phyloP scores from a whole-genome alignment of 2,797 vertebrate genomes.

The Chaunax sp. region DNA sequence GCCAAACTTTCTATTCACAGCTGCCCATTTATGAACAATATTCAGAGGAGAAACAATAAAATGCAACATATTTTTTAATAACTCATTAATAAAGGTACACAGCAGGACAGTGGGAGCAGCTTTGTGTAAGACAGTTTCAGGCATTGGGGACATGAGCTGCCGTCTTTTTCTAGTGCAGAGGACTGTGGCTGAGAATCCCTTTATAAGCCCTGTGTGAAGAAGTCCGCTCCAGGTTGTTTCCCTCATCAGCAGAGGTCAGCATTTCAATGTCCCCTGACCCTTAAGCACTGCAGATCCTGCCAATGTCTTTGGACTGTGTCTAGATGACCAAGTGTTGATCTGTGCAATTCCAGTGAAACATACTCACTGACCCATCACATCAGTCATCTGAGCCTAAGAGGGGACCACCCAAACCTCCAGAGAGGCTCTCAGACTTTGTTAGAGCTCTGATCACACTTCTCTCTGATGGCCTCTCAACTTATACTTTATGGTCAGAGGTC shows the following conservation, averaged over 20 bases:
- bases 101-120: conserved; percentile 72
- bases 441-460: conserved; percentile 65
- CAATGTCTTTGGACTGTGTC: conserved; percentile 60
- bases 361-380: conserved; percentile 73
- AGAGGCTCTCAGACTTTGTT: conserved; percentile 69
- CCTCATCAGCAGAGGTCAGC: conserved; percentile 69
- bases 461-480: conserved; percentile 68
- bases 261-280: conserved; percentile 68
- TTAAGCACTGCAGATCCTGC: conserved; percentile 67
- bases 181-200: conserved; percentile 50
- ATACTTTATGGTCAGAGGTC: conserved; percentile 56
- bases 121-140: conserved; percentile 58
- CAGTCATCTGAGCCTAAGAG: conserved; percentile 55
- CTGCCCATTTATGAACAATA: conserved; percentile 41
- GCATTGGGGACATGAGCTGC: conserved; percentile 43
- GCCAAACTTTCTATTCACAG: conserved; percentile 62
- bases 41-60: conserved; percentile 59
- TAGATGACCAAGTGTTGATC: conserved; percentile 79
- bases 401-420: conserved; percentile 74
- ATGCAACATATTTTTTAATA: conserved; percentile 76
- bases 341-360: conserved; percentile 79
- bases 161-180: conserved; percentile 51
- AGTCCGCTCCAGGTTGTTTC: conserved; percentile 62
- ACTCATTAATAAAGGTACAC: conserved; percentile 77
- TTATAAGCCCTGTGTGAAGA: conserved; percentile 68